Conservation (phyloP, 2,888 invertebrate species). For the Drosophila robusta region DNA sequence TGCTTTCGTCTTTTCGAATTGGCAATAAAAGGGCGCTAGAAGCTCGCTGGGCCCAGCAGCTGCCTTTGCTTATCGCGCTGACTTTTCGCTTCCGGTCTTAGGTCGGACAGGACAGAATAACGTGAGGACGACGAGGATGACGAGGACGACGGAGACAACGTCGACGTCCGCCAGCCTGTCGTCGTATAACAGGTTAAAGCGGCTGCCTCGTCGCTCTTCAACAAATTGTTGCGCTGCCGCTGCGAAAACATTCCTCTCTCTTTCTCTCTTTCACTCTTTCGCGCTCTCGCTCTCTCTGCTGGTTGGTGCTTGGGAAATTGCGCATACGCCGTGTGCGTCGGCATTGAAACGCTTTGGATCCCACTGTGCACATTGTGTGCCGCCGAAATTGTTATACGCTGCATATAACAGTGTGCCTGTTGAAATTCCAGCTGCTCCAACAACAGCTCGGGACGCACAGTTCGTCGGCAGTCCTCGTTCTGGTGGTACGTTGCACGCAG, state of each 20-base stretch:
- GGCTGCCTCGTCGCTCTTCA: slow-evolving; percentile 57
- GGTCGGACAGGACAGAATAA: slow-evolving; percentile 56
- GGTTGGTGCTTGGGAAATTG: slow-evolving; percentile 43
- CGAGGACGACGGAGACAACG: slow-evolving; percentile 10
- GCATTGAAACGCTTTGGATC: slow-evolving; percentile 21
- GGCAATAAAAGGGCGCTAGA: slow-evolving; percentile 60
- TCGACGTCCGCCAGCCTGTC: slow-evolving; percentile 29
- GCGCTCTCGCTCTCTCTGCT: neutral
- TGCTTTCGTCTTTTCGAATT: slow-evolving; percentile 43
- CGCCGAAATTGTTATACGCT: slow-evolving; percentile 46
- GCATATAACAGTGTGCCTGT: slow-evolving; percentile 72
- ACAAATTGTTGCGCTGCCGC: slow-evolving; percentile 75
- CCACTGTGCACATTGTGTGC: slow-evolving; percentile 65
- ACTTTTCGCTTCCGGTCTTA: slow-evolving; percentile 74
- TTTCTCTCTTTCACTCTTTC: slow-evolving; percentile 1
- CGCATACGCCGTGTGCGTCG: slow-evolving; percentile 75
- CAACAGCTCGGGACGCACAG: slow-evolving; percentile 66
- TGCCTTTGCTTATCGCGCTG: slow-evolving; percentile 71
- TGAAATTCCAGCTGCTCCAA: slow-evolving; percentile 58
- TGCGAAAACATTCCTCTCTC: slow-evolving; percentile 56
- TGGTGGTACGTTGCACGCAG: slow-evolving; percentile 64
- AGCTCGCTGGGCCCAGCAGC: slow-evolving; percentile 27
- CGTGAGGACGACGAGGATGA: neutral
- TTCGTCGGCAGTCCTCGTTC: slow-evolving; percentile 72
- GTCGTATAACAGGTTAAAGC: slow-evolving; percentile 49